Base-by-base conservation (phyloP, 2,888 invertebrate genomes). In the Spodoptera picta region DNA sequence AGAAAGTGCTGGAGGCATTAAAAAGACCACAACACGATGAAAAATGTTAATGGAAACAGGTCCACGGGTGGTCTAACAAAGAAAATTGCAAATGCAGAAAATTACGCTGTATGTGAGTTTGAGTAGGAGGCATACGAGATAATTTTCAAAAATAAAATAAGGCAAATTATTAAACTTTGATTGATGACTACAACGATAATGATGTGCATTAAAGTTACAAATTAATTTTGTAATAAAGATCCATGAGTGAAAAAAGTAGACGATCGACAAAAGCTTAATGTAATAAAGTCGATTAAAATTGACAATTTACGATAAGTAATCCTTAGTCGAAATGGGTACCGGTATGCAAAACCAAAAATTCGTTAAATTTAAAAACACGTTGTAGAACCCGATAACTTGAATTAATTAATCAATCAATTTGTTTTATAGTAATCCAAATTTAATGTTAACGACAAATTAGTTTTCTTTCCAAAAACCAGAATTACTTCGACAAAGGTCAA, bases 41-140 rank as follows among this genome's bases (percentile, higher is more conserved):
- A 53, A 23, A 36, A 61, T 11, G 23, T 36, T 59, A 52, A 54
- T 47, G 46, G 41, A 42, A 58, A 45, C 19, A 14, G 31, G 11
- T 56, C 27, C 49, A 41, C 67, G 71, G 67, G 72, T 61, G 73
- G 73, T 67, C 67, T 44, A 46, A 58, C 54, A 52, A 70, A 65
- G 55, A 50, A 65, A 51, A 69, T 48, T 58, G 19, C 54, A 55
- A 1, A 19, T 19, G 19, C 19, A 19, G 19, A 19, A 19, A 57
- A 69, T 31, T 50, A 44, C 54, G 54, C 57, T 54, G 68, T 6
- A 3, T 23, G 14, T 58, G 24, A 24, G 50, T 43, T 42, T 47
- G 19, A 23, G 5, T 51, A 69, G 19, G 19, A 19, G 46, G 41
- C 36, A 31, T 43, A 58, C 14, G 10, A 54, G 46, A 53, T 41